Evolutionary conservation across 2,888 invertebrate genomes (phyloP).

Genomic region (Hypercompe scribonia): DNA sequence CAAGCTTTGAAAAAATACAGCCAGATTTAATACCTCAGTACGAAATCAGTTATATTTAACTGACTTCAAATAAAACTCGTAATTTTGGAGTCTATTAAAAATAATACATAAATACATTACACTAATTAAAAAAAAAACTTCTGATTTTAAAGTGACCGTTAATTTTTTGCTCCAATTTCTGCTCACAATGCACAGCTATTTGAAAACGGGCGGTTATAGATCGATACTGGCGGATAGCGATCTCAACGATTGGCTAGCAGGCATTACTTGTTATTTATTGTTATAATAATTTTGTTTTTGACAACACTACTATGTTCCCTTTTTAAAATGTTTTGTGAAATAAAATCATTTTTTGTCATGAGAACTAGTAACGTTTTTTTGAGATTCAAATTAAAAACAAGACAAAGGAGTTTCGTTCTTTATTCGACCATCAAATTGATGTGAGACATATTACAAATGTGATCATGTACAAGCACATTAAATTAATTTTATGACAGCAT

Average conservation of each 20-base stretch:
- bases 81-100: background rate
- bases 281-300: background rate
- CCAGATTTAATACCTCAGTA: no score
- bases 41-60: no score
- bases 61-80: no score
- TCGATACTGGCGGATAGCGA: background rate
- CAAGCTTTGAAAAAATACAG: no score
- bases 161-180: background rate
- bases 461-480: background rate
- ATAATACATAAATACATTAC: background rate
- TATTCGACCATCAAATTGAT: background rate
- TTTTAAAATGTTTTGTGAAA: background rate
- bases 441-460: background rate
- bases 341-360: background rate
- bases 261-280: background rate
- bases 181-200: background rate
- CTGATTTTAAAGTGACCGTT: background rate
- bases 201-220: background rate
- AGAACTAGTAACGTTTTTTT: no score
- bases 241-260: background rate
- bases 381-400: background rate
- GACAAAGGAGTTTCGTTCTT: background rate
- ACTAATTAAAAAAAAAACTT: background rate
- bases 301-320: background rate
- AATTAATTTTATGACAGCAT: background rate